phyloP scores from a whole-genome alignment of 2,888 invertebrate genomes.

The Drosophila acutilabella region DNA sequence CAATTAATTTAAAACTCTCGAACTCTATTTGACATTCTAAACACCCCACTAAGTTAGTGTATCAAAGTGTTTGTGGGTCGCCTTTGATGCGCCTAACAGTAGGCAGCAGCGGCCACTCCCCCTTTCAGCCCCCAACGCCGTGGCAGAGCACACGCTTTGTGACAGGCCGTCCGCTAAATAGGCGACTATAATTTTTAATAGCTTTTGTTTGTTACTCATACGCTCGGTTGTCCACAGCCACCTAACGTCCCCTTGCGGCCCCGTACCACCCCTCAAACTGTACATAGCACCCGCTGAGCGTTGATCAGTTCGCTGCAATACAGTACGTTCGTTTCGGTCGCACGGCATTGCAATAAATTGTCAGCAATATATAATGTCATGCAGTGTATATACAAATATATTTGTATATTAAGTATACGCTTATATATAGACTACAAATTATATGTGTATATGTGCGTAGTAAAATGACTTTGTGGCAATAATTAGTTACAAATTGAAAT shows the following conservation, averaged over 20 bases:
- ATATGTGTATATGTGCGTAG: constrained; percentile 21
- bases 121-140: constrained; percentile 1
- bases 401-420: constrained; percentile 3
- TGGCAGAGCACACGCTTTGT: background rate
- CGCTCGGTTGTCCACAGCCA: constrained; percentile 22
- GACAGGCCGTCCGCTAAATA: constrained; percentile 47
- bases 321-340: constrained; percentile 32
- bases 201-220: constrained; percentile 71
- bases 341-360: constrained; percentile 57
- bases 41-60: constrained; percentile 31
- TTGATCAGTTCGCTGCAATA: constrained; percentile 37
- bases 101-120: constrained; percentile 48
- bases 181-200: constrained; percentile 69
- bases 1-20: too few species aligned
- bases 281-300: background rate
- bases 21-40: background rate
- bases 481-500: constrained; percentile 64
- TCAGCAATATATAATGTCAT: constrained; percentile 33
- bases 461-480: constrained; percentile 67
- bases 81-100: constrained; percentile 67
- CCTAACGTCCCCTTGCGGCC: background rate
- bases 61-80: constrained; percentile 56
- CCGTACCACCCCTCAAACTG: background rate
- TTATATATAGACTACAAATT: background rate
- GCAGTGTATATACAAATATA: background rate